Evolutionary conservation across 2,888 invertebrate species (phyloP), one percentile per base, ranked within the genome.

Genomic region (Sycophila texana): DNA sequence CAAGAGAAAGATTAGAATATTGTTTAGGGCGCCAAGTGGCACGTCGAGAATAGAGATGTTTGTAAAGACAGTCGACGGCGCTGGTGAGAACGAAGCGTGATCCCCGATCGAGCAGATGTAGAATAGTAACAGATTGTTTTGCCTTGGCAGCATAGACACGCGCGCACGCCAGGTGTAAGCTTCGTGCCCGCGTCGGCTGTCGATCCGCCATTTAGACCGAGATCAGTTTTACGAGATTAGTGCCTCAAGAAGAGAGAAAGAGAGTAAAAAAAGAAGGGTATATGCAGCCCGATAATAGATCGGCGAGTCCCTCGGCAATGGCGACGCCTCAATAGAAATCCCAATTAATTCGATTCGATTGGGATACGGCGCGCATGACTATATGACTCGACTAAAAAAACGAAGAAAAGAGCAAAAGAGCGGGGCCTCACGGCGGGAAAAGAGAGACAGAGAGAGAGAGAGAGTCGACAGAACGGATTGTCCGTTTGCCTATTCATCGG

Each of bases 291-390:
- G 68, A 76, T 70, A 70, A 65, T 70, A n/a, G 70, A 71, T 70
- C 71, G 51, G 20, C 53, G 26, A 22, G 57, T 57, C 20, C 39
- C 68, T 77, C 71, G 71, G 77, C 74, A 26, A 26, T 26, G 26
- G 26, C 26, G 26, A 26, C 26, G 26, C 26, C 26, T 81, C 74
- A 81, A 81, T 77, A 74, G 74, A 74, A 77, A 71, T 78, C 76
- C 81, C 81, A 81, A 81, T 81, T 81, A 78, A 81, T 78, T 76
- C 73, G 78, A 81, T 61, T 77, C 63, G 76, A 80, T 73, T 74
- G 51, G 66, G n/a, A n/a, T 12, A 26, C 53, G 18, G 60, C 18
- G 63, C 57, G 63, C 80, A 58, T 39, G 75, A 75, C 66, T 72
- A 60, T 61, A 61, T 74, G 74, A 79, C 79, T 79, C 79, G 73